phyloP scores from a whole-genome alignment of 1,140 invertebrate species.

The Caenorhabditis remanei region DNA sequence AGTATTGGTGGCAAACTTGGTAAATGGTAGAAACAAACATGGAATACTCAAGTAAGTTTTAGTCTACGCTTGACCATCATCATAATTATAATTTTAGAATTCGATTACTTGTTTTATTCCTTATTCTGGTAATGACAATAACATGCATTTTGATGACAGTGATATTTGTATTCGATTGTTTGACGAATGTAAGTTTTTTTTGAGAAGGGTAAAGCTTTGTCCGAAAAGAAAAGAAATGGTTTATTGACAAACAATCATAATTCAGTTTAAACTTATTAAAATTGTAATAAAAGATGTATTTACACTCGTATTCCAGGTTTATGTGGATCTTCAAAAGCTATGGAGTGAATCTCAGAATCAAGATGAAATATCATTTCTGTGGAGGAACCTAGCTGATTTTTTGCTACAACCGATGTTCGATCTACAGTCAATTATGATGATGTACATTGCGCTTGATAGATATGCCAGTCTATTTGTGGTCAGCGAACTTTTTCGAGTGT shows the following conservation, averaged over 20 bases:
- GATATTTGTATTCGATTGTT: conserved; percentile 25
- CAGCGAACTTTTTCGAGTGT: background rate
- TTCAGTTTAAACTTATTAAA: too few species aligned
- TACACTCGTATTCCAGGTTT: background rate
- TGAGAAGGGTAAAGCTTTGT: background rate
- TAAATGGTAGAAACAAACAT: conserved; percentile 35
- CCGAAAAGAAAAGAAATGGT: background rate
- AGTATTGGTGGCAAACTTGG: conserved; percentile 7
- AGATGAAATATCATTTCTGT: conserved; percentile 4
- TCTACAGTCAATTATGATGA: conserved; percentile 51
- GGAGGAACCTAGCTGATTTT: conserved; percentile 8
- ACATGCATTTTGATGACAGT: conserved; percentile 35
- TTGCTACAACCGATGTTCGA: conserved; percentile 51
- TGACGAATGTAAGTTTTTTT: conserved; percentile 18
- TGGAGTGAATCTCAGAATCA: background rate
- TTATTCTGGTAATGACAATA: conserved; percentile 7
- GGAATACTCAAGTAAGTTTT: conserved; percentile 39
- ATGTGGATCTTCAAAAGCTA: conserved; percentile 2
- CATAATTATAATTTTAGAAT: background rate
- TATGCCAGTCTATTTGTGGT: conserved; percentile 49
- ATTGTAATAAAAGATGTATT: background rate
- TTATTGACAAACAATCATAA: background rate
- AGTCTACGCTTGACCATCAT: background rate
- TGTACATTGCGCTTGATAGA: conserved; percentile 50
- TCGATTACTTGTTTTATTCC: conserved; percentile 18